A percentile compares a stretch with the other conserved stretches of the same genome.
These are phyloP conservation scores for Cynodonichthys magdalenae DNA, from an alignment of 2,797 vertebrate genomes.

Conservation along the genomic window DNA sequence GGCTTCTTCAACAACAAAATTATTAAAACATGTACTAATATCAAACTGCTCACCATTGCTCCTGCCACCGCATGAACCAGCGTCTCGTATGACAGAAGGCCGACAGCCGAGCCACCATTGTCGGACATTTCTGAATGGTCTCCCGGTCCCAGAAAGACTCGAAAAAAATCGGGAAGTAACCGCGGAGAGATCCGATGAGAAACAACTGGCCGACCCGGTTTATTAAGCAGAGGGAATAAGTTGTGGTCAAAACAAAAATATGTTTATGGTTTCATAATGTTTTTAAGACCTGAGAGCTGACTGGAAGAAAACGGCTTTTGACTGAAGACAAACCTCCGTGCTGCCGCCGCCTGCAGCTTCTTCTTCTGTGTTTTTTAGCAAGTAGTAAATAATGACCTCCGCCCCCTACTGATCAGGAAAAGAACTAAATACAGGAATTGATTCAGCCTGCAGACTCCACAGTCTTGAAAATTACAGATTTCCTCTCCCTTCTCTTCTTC, in stretches of 20 bases:
- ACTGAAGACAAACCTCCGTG: background rate
- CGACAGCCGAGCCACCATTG: conserved; percentile 51
- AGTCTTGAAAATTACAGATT: too few species aligned
- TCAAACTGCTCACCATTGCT: conserved; percentile 74
- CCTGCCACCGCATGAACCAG: conserved; percentile 85
- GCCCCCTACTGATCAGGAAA: background rate
- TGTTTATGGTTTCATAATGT: background rate
- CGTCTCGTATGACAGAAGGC: conserved; percentile 83
- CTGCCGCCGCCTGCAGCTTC: background rate
- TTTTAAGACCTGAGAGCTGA: background rate
- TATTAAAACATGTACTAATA: background rate
- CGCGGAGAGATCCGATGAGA: background rate
- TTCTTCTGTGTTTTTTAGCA: background rate
- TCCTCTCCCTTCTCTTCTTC: too few species aligned
- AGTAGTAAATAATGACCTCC: background rate
- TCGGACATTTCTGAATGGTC: conserved; percentile 69
- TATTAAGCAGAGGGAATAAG: background rate
- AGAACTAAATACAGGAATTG: too few species aligned
- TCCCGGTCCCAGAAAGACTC: background rate
- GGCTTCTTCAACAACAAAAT: too few species aligned
- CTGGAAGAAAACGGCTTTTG: background rate
- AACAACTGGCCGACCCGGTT: background rate
- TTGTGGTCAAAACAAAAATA: background rate
- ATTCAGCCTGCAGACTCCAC: too few species aligned
- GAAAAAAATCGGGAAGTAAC: conserved; percentile 6